These are phyloP conservation scores for Drosophila ercepeae DNA, from an alignment of 1,140 invertebrate genomes.

Conservation along the genomic window DNA sequence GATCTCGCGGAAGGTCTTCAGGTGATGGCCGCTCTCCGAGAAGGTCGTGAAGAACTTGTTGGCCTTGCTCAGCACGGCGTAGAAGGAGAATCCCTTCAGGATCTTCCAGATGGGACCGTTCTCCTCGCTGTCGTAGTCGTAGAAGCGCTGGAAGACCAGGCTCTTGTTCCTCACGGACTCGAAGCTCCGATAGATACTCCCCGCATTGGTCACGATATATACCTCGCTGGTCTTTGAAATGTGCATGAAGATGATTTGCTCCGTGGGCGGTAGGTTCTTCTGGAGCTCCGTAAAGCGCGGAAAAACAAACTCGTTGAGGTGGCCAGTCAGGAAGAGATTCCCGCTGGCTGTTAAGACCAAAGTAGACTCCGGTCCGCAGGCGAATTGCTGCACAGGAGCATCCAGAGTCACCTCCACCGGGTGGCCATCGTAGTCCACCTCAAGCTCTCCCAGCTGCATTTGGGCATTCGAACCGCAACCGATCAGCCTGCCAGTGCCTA, in stretches of 20 bases:
- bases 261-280: conserved; percentile 72
- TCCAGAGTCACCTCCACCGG: conserved; percentile 73
- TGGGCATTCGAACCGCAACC: conserved; percentile 73
- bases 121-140: conserved; percentile 82
- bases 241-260: conserved; percentile 81
- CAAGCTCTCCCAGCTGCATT: conserved; percentile 66
- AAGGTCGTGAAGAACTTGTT: conserved; percentile 83
- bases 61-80: conserved; percentile 76
- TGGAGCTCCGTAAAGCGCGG: conserved; percentile 77
- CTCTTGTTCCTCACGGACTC: conserved; percentile 77
- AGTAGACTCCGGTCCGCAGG: conserved; percentile 75
- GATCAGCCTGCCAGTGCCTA: conserved; percentile 72
- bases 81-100: conserved; percentile 75
- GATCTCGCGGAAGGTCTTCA: conserved; percentile 83
- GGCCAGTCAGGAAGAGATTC: conserved; percentile 71
- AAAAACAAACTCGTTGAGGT: conserved; percentile 79
- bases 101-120: conserved; percentile 83
- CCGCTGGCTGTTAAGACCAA: conserved; percentile 75
- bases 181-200: conserved; percentile 79
- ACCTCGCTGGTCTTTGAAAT: conserved; percentile 83
- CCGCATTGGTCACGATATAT: conserved; percentile 79
- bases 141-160: conserved; percentile 79
- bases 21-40: conserved; percentile 81
- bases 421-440: conserved; percentile 57
- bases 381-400: conserved; percentile 65